phyloP scores from a whole-genome alignment of 2,113 vertebrate species.

The Motacilla tschutschensis region DNA sequence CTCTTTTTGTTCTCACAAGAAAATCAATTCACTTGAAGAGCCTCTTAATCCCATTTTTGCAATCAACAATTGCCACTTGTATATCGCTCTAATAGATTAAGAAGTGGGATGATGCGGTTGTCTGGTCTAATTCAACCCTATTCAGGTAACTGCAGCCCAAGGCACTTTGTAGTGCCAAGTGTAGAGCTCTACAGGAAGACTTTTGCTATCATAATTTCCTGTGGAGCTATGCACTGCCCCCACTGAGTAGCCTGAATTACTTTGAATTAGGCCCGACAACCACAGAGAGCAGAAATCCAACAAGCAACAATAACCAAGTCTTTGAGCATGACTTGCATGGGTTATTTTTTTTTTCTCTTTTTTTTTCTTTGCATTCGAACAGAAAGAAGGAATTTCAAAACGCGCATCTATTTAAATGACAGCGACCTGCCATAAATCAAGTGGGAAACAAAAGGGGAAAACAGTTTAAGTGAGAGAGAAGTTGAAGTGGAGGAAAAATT shows the following conservation, averaged over 20 bases:
- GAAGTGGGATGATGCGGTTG: slow-evolving; percentile 97
- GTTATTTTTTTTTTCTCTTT: slow-evolving; percentile 63
- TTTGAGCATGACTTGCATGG: slow-evolving; percentile 90
- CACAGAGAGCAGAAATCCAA: slow-evolving; percentile 95
- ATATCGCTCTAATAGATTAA: slow-evolving; percentile 94
- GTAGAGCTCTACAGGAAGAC: slow-evolving; percentile 94
- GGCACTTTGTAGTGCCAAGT: slow-evolving; percentile 97
- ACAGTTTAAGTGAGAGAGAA: slow-evolving; percentile 72
- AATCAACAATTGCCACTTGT: slow-evolving; percentile 99
- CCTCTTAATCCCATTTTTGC: slow-evolving; percentile 98
- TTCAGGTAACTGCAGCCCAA: slow-evolving; percentile 89
- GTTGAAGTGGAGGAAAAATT: slow-evolving; percentile 72
- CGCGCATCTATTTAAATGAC: slow-evolving; percentile 78
- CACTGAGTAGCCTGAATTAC: slow-evolving; percentile 88
- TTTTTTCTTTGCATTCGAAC: slow-evolving; percentile 54
- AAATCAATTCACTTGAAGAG: slow-evolving; percentile 99
- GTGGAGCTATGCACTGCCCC: slow-evolving; percentile 87
- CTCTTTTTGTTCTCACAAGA: slow-evolving; percentile 96
- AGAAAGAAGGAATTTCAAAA: slow-evolving; percentile 79
- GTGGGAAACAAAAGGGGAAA: slow-evolving; percentile 74
- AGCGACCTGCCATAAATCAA: slow-evolving; percentile 81
- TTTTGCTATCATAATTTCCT: slow-evolving; percentile 99
- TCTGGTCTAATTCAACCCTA: slow-evolving; percentile 97
- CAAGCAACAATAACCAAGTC: slow-evolving; percentile 94
- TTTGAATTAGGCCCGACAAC: slow-evolving; percentile 98